Percentiles rank a stretch among this genome's conserved stretches.
Conservation (phyloP, 2,797 vertebrate species). For the Sphaeramia orbicularis region DNA sequence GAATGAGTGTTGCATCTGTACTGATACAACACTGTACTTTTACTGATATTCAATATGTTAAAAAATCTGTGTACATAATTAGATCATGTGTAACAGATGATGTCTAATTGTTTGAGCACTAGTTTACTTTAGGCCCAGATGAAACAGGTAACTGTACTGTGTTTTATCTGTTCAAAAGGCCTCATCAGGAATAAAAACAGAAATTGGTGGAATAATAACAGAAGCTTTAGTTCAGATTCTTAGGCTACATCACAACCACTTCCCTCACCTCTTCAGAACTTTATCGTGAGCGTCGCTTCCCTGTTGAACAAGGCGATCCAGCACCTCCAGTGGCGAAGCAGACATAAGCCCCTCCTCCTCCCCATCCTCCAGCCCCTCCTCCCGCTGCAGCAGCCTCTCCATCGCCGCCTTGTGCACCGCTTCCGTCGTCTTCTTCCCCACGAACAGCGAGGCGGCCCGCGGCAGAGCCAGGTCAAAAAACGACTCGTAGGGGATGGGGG, state of each 20-base stretch:
- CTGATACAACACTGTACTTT: too few species aligned
- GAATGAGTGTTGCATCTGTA: too few species aligned
- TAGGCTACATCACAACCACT: slow-evolving; percentile 3
- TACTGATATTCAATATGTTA: too few species aligned
- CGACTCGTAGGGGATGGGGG: slow-evolving; percentile 88
- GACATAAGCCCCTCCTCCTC: slow-evolving; percentile 87
- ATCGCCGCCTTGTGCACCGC: slow-evolving; percentile 84
- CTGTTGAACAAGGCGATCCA: slow-evolving; percentile 96
- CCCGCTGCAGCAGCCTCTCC: slow-evolving; percentile 80
- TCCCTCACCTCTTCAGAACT: slow-evolving; percentile 94
- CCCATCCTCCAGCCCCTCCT: slow-evolving; percentile 88
- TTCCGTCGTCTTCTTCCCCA: slow-evolving; percentile 91
- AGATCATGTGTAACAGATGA: too few species aligned
- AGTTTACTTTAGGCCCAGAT: too few species aligned
- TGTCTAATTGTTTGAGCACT: too few species aligned
- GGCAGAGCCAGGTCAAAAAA: slow-evolving; percentile 96
- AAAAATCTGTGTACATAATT: too few species aligned
- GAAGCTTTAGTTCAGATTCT: neutral
- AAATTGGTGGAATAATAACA: neutral
- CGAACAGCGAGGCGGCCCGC: slow-evolving; percentile 90
- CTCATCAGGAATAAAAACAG: too few species aligned
- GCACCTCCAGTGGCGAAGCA: slow-evolving; percentile 93
- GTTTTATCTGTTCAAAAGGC: too few species aligned
- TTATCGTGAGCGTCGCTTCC: slow-evolving; percentile 94
- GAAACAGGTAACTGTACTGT: too few species aligned